Evolutionary conservation across 2,888 invertebrate species (phyloP), one percentile per base, ranked within the genome.

Genomic region (Polyommatus icarus): DNA sequence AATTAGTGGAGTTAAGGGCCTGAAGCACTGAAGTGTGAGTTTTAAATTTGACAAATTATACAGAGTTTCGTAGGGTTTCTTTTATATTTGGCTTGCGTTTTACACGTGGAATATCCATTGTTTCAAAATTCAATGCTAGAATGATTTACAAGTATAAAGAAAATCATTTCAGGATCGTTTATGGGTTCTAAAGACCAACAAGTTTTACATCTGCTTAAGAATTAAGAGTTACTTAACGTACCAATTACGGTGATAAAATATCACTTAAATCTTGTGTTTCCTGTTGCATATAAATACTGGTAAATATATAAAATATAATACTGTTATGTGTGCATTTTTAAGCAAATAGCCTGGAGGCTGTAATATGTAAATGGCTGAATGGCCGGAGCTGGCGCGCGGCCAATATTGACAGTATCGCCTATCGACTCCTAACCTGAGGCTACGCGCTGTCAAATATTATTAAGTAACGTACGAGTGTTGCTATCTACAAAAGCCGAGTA

Each of bases 1-100:
- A 91, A 91, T 91, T 92, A 92, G 91, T 90, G 91, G 91, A 89
- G 89, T 87, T 90, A 88, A 89, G 87, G 88, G 87, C 86, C 87
- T 88, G 86, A 86, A 85, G 83, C 83, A 87, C 84, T 86, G 86
- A 87, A 87, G 87, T 88, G 89, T 87, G 85, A 89, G 87, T 88
- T 88, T 88, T 87, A 86, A 85, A 88, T 87, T 88, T 88, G 78
- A 80, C 81, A 79, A 76, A 71, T 76, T 78, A 77, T 79, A 59
- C 18, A 73, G 10, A 71, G 29, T 36, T 71, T 15, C 5, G 20
- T 12, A 5, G 20, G 29, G 18, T 40, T 77, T 71, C 29, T 59
- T 20, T 20, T 8, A 7, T n/a, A 20, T 59, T 24, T 61, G 4
- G 24, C 4, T 61, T 12, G 24, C 24, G 10, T 61, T 72, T 54